Evolutionary conservation across 2,113 vertebrate genomes (phyloP).

Genomic region (Vireo altiloquus): DNA sequence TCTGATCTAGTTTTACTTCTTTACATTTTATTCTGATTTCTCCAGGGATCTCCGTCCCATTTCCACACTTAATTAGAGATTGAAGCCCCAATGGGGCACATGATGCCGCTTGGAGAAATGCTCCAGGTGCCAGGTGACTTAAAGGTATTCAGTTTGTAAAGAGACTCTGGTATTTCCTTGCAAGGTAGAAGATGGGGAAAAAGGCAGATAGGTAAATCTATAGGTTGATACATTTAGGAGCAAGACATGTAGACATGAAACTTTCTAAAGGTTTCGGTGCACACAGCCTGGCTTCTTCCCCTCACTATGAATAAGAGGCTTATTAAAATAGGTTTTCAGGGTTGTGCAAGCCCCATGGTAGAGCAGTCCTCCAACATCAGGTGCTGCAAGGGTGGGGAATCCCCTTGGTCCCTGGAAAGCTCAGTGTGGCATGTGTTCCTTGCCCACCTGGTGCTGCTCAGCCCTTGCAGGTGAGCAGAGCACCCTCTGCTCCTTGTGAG

Average conservation of each 20-base stretch:
- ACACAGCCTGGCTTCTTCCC: neutral
- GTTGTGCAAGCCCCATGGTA: neutral
- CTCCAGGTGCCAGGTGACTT: neutral
- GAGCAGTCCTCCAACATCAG: neutral
- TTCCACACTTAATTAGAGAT: neutral
- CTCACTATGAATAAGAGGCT: neutral
- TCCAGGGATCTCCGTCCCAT: neutral
- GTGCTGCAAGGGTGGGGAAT: neutral
- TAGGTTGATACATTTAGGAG: neutral
- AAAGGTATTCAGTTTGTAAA: neutral
- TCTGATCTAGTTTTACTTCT: neutral
- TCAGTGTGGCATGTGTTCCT: neutral
- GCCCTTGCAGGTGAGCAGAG: accelerated
- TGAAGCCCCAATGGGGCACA: neutral
- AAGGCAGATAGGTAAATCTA: neutral
- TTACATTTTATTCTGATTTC: neutral
- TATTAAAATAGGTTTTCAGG: neutral
- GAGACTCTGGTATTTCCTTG: neutral
- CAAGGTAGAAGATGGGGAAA: neutral
- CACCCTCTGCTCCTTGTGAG: neutral
- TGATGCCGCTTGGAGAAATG: neutral
- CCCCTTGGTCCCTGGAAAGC: accelerated
- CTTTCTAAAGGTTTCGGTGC: neutral
- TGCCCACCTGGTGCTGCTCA: neutral
- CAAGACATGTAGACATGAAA: neutral